A percentile compares a stretch with the other conserved stretches of the same genome.
Evolutionary conservation across 2,113 vertebrate genomes (phyloP).

Genomic region (Ginglymostoma cirratum): DNA sequence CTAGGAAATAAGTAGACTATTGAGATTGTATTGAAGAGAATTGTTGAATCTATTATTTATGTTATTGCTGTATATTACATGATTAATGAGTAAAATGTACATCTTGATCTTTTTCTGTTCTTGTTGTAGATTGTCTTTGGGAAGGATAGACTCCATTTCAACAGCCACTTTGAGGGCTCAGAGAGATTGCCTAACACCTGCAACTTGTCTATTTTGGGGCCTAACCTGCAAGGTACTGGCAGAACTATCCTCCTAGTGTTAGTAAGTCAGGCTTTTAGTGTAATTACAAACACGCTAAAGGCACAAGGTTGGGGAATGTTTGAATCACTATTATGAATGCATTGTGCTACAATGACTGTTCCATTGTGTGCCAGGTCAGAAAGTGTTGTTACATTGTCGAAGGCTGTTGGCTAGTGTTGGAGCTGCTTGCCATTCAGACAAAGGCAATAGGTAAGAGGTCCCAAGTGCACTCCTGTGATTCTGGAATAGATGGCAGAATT

Average conservation of each 20-base stretch:
- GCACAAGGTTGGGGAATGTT: neutral
- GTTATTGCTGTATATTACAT: neutral
- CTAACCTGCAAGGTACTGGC: constrained; percentile 70
- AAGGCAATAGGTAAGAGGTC: constrained; percentile 64
- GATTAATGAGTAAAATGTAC: neutral
- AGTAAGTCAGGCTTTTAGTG: neutral
- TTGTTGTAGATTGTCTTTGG: constrained; percentile 67
- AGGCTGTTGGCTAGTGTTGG: constrained; percentile 79
- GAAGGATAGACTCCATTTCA: constrained; percentile 66
- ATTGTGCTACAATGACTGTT: neutral
- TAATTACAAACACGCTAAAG: neutral
- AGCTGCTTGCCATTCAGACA: constrained; percentile 85
- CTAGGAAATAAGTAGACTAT: neutral
- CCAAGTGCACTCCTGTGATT: neutral
- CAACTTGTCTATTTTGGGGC: constrained; percentile 80
- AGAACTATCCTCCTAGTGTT: neutral
- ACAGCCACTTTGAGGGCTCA: constrained; percentile 66
- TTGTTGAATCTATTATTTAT: neutral
- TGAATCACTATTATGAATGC: neutral
- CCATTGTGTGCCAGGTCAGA: constrained; percentile 56
- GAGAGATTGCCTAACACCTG: constrained; percentile 82
- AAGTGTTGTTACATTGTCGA: constrained; percentile 69
- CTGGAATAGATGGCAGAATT: neutral
- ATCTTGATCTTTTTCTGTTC: neutral
- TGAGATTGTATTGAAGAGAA: neutral